Base-by-base conservation (phyloP, 2,113 vertebrate genomes). In the Origma solitaria region DNA sequence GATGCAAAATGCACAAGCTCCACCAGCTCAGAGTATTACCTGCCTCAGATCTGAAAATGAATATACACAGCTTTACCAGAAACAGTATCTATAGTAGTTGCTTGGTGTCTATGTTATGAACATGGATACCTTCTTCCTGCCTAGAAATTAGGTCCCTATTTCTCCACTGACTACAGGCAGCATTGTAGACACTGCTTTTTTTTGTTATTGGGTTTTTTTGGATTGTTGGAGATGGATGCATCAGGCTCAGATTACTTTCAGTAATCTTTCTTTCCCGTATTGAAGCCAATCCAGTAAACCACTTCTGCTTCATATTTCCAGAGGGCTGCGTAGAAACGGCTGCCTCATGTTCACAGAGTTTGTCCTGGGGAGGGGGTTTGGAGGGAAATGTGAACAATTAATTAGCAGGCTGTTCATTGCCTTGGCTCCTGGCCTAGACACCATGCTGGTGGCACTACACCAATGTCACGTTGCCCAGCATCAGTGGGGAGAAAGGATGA, bases 331-430 rank as follows among this genome's bases (percentile, higher is more conserved):
- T 10, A 66, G 77, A 78, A 81, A 53, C 15, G 2, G 49, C 72
- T n/a, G 53, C 69, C 83, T 81, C 72, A 80, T 82, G 64, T 76
- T 23, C 61, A 80, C 53, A 35, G 51, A 37, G 83, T 64, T 95
- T 86, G 65, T 90, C 86, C 86, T 94, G 82, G 72, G 88, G 76
- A 92, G 68, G 40, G 64, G 86, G 25, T 35, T 60, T 90, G 69
- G 83, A 75, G 37, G 56, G 56, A 81, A 79, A 82, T 37, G 84
- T 82, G 90, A 88, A 94, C 90, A 76, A 95, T 94, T 92, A 90
- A 95, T 94, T 81, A 95, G 86, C 60, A 73, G 94, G 72, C 77
- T 94, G 91, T 75, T 92, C 44, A 28, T 17, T 86, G 77, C 83
- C 70, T 91, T 91, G 93, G 91, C 89, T 81, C 77, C 35, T 64